These are phyloP conservation scores for Pyrgilauda ruficollis DNA, from an alignment of 2,113 vertebrate genomes.

Conservation along the genomic window DNA sequence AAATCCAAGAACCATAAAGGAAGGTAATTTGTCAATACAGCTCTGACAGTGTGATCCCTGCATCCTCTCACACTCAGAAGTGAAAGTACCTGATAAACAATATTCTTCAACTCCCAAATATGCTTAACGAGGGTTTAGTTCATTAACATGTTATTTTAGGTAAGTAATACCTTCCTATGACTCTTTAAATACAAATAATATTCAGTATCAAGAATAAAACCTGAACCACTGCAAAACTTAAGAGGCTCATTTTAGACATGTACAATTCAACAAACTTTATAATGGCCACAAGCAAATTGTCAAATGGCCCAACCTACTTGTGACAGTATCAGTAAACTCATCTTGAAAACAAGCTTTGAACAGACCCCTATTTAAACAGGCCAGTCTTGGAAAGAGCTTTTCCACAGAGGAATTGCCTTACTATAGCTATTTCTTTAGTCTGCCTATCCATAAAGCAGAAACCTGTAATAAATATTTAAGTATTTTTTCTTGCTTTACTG, in stretches of 20 bases:
- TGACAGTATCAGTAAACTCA: not conserved
- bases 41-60: not conserved
- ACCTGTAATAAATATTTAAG: not conserved
- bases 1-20: not conserved
- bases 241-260: not conserved
- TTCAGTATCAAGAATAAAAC: not conserved
- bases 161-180: not conserved
- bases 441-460: not conserved
- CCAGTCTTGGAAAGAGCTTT: not conserved
- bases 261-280: not conserved
- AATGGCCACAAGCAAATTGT: not conserved
- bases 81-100: not conserved
- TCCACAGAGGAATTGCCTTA: not conserved
- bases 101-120: not conserved
- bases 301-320: not conserved
- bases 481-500: not conserved
- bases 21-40: not conserved
- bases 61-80: not conserved
- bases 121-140: not conserved
- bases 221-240: not conserved
- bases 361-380: not conserved
- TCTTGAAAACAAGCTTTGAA: not conserved
- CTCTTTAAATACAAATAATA: not conserved
- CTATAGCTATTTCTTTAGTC: not conserved
- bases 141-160: not conserved